Base-by-base conservation (phyloP, 2,113 vertebrate genomes). In the Uropsilus gracilis region DNA sequence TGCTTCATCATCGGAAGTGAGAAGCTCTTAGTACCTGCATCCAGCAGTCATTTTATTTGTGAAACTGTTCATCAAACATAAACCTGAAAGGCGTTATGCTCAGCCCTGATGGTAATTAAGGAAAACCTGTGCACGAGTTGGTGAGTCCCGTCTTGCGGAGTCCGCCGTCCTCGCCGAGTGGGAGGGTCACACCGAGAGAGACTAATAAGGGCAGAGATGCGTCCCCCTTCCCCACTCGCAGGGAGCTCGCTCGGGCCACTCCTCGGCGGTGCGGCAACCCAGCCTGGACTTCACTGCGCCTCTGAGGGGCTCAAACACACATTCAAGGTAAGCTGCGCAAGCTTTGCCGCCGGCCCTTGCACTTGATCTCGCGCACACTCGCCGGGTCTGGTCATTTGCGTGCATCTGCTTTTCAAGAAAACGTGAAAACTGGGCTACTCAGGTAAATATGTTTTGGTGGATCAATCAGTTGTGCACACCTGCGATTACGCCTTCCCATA, bases 171-270 rank as follows among this genome's bases (percentile, higher is more conserved):
- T 98, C 98, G 95, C 98, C 97, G 98, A 99, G 99, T 99, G 99
- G 99, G 99, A 99, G 99, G 99, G 99, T 99, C 99, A 99, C 98
- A 96, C 96, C n/a, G 98, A 97, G 98, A 97, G 98, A 98, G 98
- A 99, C 99, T 99, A 99, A 99, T 99, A 99, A 99, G 99, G 99
- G 99, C 98, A 98, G 98, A 97, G 98, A 99, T 98, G 98, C 98
- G 98, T 98, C 97, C 98, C 98, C 98, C 98, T 97, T 97, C 97
- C 97, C 97, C 97, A 97, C 98, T 98, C 97, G 95, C 97, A 95
- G 95, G 96, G 98, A 98, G 98, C 97, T 97, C 78, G 4, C 96
- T 96, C 93, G 90, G 97, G 98, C 95, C 98, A 97, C 97, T 98
- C 86, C 84, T 97, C 96, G 4, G 97, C 94, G 86, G 95, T 94